Percentiles rank a stretch among this genome's conserved stretches.
These are phyloP conservation scores for Sclerodermus sp. DNA, from an alignment of 2,888 invertebrate genomes.

Conservation along the genomic window DNA sequence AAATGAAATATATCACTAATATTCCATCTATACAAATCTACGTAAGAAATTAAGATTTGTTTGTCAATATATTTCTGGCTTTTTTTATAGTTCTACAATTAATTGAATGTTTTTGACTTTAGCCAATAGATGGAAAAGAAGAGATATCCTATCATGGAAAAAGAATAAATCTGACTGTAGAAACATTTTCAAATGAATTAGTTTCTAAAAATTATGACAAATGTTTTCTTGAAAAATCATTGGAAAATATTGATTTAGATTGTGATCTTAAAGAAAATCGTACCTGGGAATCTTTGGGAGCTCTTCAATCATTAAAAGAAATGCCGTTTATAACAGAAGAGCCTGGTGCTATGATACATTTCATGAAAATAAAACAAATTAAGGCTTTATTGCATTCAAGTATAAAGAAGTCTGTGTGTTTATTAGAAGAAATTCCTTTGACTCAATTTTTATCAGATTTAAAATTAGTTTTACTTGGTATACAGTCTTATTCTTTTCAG, in stretches of 20 bases:
- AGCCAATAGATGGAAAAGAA: too few relatives aligned
- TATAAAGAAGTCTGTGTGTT: slow-evolving; percentile 18
- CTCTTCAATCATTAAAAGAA: slow-evolving; percentile 32
- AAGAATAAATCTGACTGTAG: background rate
- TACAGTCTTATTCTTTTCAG: slow-evolving; percentile 45
- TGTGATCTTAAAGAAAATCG: slow-evolving; percentile 19
- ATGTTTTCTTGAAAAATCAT: slow-evolving; percentile 1
- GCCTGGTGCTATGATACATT: slow-evolving; percentile 36
- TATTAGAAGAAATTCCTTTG: slow-evolving; percentile 32
- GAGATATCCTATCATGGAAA: too few relatives aligned
- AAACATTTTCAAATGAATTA: background rate
- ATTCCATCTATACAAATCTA: background rate
- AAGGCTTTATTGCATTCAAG: slow-evolving; percentile 1
- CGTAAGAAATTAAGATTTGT: background rate
- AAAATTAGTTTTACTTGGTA: slow-evolving; percentile 46
- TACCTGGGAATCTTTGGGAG: slow-evolving; percentile 51
- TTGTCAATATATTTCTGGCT: too few relatives aligned
- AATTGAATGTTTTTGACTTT: too few relatives aligned
- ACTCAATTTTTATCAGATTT: slow-evolving; percentile 40
- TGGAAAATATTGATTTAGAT: background rate
- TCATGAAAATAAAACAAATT: slow-evolving; percentile 40
- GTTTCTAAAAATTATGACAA: slow-evolving; percentile 6
- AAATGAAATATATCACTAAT: slow-evolving; percentile 13
- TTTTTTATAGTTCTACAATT: too few relatives aligned
- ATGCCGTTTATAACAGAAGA: slow-evolving; percentile 41